A percentile compares a stretch with the other conserved stretches of the same genome.
Conservation (phyloP, 2,888 invertebrate genomes). For the Trimorus sp. region DNA sequence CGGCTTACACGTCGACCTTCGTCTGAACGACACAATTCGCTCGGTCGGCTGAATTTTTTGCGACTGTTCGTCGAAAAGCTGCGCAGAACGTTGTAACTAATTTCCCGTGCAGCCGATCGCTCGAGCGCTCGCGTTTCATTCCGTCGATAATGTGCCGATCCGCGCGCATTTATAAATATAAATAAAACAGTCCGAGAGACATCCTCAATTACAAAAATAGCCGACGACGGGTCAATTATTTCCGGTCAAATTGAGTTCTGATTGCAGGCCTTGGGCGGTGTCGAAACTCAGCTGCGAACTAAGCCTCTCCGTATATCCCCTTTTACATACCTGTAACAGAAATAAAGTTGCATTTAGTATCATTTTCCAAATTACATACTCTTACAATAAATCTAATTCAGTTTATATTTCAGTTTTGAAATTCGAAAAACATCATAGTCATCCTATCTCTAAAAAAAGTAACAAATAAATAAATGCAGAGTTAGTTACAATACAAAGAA, state of each 20-base stretch:
- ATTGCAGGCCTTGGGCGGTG: constrained; percentile 29
- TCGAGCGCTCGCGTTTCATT: constrained; percentile 40
- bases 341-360: background rate
- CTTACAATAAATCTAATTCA: no score
- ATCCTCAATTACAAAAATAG: constrained; percentile 46
- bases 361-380: no score
- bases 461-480: no score
- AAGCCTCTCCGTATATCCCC: constrained; percentile 64
- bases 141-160: constrained; percentile 48
- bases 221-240: constrained; percentile 29
- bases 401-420: no score
- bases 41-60: constrained; percentile 58
- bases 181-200: constrained; percentile 37
- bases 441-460: no score
- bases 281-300: constrained; percentile 5
- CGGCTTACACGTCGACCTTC: constrained; percentile 63
- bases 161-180: constrained; percentile 47
- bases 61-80: constrained; percentile 59
- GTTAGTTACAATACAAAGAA: no score
- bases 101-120: constrained; percentile 53
- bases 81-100: constrained; percentile 62
- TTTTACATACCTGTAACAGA: constrained; percentile 58
- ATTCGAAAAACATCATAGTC: no score
- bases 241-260: constrained; percentile 50
- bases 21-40: constrained; percentile 59